Percentiles rank a stretch among this genome's conserved stretches.
phyloP scores from a whole-genome alignment of 2,797 vertebrate genomes.

The Danio aesculapii region DNA sequence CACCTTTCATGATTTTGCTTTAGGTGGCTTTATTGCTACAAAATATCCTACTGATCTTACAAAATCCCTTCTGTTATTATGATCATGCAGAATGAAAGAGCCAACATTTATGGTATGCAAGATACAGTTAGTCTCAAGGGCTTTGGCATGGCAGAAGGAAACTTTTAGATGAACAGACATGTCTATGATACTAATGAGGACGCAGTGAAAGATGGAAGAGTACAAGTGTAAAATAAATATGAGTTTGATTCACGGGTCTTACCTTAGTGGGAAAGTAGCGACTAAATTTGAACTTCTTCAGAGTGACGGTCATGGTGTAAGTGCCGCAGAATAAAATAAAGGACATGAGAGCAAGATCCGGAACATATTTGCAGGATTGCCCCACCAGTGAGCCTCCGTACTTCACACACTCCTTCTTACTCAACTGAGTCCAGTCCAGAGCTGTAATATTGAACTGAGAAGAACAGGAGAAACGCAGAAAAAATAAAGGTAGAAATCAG shows the following conservation, averaged over 20 bases:
- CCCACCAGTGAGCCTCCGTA: conserved; percentile 92
- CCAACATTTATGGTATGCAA: not conserved
- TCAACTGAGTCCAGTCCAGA: conserved; percentile 96
- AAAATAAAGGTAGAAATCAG: conserved; percentile 7
- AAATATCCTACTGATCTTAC: not conserved
- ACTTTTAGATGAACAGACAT: not conserved
- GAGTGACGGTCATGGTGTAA: conserved; percentile 93
- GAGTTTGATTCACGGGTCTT: conserved; percentile 24
- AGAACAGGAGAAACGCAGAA: conserved; percentile 62
- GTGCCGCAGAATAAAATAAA: conserved; percentile 99
- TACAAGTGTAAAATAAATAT: not conserved
- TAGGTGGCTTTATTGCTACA: not conserved
- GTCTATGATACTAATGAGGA: conserved; percentile 11
- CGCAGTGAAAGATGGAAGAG: not conserved
- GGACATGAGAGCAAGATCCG: conserved; percentile 96
- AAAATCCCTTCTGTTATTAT: not conserved
- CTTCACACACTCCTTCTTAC: conserved; percentile 94
- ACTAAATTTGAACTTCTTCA: conserved; percentile 98
- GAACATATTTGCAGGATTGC: conserved; percentile 90
- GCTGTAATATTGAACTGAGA: conserved; percentile 92
- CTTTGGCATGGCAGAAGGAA: not conserved
- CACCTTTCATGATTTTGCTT: not conserved
- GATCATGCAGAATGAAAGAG: not conserved
- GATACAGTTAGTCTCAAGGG: not conserved
- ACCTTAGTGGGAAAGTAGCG: conserved; percentile 98